These are phyloP conservation scores for Pseudopleuronectes americanus DNA, from an alignment of 2,797 vertebrate species.

Conservation along the genomic window DNA sequence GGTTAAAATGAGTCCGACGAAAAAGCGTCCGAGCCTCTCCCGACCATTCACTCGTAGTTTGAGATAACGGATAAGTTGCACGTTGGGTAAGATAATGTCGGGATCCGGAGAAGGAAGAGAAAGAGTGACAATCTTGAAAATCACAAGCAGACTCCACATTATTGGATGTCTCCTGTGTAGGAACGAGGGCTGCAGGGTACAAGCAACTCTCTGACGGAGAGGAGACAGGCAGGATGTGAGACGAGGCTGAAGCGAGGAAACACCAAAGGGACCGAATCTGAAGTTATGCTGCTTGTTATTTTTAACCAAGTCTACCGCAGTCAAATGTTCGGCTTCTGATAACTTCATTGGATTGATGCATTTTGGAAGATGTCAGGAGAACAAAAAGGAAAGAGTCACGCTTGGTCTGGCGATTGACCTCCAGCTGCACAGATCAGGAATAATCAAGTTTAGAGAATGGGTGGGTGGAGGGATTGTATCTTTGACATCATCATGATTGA, in stretches of 20 bases:
- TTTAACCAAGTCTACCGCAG: neutral
- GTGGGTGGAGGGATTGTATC: neutral
- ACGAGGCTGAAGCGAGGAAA: slow-evolving; percentile 19
- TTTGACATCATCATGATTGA: neutral
- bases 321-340: neutral
- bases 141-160: slow-evolving; percentile 53
- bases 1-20: slow-evolving; percentile 78
- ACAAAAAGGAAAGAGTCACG: neutral
- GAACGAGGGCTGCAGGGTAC: slow-evolving; percentile 47
- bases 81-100: slow-evolving; percentile 26
- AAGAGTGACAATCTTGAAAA: slow-evolving; percentile 21
- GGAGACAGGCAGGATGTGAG: slow-evolving; percentile 25
- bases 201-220: slow-evolving; percentile 33
- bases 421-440: slow-evolving; percentile 1
- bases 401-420: slow-evolving; percentile 13
- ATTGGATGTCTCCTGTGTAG: slow-evolving; percentile 69
- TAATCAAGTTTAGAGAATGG: neutral
- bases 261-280: neutral
- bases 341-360: slow-evolving; percentile 6
- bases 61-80: slow-evolving; percentile 41
- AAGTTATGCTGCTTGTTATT: neutral
- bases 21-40: slow-evolving; percentile 42
- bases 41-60: slow-evolving; percentile 47
- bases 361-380: slow-evolving; percentile 14
- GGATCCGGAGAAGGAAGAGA: slow-evolving; percentile 12